phyloP scores from a whole-genome alignment of 2,797 vertebrate genomes.

The Acrocephalus scirpaceus region DNA sequence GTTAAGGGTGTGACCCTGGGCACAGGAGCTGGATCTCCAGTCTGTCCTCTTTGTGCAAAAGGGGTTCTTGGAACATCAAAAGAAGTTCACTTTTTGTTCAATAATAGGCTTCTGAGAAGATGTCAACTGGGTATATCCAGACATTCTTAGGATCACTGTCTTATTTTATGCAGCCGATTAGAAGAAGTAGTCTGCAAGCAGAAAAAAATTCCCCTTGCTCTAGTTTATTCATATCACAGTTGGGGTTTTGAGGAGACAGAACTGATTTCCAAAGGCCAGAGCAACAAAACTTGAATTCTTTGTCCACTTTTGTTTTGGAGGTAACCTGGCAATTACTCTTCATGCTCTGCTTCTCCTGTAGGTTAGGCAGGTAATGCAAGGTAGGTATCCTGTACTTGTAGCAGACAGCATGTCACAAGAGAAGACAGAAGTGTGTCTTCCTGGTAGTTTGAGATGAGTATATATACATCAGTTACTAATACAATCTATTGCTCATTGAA shows the following conservation, averaged over 20 bases:
- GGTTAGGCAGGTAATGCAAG: not conserved
- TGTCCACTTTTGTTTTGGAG: not conserved
- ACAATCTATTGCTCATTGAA: not conserved
- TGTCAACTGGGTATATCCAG: not conserved
- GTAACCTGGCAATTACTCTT: not conserved
- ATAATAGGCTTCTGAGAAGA: not conserved
- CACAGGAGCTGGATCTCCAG: not conserved
- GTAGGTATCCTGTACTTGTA: not conserved
- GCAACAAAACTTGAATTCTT: not conserved
- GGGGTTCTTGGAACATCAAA: not conserved
- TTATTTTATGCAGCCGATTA: not conserved
- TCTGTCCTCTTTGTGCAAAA: not conserved
- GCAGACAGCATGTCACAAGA: not conserved
- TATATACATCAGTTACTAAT: not conserved
- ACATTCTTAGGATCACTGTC: not conserved
- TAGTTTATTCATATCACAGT: not conserved
- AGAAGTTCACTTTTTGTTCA: not conserved
- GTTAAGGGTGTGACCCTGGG: too few species aligned
- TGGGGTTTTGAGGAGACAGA: not conserved
- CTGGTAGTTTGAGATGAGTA: not conserved
- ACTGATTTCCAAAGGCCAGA: not conserved
- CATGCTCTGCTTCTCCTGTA: rapidly evolving
- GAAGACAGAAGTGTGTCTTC: not conserved
- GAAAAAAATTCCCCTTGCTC: not conserved
- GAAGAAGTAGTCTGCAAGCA: not conserved